A percentile compares a stretch with the other conserved stretches of the same genome.
phyloP scores from a whole-genome alignment of 1,140 invertebrate genomes.

The Mya arenaria region DNA sequence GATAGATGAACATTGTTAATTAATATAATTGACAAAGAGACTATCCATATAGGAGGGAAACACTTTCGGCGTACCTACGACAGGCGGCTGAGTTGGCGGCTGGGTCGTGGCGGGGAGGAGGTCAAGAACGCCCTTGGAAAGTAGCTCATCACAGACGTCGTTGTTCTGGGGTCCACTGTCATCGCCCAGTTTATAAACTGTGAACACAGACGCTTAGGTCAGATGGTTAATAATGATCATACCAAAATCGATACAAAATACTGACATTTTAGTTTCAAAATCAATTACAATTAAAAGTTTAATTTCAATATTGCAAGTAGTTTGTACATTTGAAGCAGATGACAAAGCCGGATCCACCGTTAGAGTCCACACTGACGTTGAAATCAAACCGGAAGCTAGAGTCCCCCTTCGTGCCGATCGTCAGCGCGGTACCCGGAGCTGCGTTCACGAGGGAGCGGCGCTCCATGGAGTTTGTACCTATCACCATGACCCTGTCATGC shows the following conservation, averaged over 20 bases:
- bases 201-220: neutral
- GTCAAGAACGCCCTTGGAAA: neutral
- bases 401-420: neutral
- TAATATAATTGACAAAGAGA: too few species aligned
- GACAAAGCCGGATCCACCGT: constrained; percentile 14
- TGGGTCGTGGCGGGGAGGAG: neutral
- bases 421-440: neutral
- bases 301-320: neutral
- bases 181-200: neutral
- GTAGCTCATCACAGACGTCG: neutral
- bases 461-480: neutral
- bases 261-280: neutral
- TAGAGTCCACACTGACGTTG: neutral
- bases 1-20: too few species aligned
- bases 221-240: neutral
- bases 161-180: neutral
- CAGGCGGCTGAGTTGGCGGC: too few species aligned
- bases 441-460: neutral
- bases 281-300: neutral
- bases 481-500: neutral
- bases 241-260: neutral
- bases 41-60: too few species aligned
- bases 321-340: constrained; percentile 37
- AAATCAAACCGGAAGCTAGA: neutral
- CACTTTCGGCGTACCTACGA: too few species aligned